Conservation (phyloP, 2,888 invertebrate species). For the Mactromeris polynyma region DNA sequence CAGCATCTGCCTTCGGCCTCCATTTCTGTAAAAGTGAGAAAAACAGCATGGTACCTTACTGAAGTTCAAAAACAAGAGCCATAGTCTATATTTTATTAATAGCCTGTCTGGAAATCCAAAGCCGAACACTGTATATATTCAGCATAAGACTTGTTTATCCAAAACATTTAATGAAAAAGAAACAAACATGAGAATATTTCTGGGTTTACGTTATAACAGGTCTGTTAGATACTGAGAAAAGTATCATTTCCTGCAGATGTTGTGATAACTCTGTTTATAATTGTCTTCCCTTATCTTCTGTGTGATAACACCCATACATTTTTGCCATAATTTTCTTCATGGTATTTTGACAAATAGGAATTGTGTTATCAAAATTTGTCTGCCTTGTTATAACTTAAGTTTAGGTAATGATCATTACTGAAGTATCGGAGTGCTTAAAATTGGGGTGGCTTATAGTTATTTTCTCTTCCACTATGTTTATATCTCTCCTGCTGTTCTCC, state of each 20-base stretch:
- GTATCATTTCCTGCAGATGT: conserved; percentile 2
- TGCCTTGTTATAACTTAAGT: background rate
- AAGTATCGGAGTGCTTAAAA: background rate
- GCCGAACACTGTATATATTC: too few species aligned
- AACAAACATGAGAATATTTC: background rate
- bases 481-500: background rate
- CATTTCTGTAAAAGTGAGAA: too few species aligned
- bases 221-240: background rate
- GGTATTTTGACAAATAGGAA: conserved; percentile 5
- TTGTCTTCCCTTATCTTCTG: background rate
- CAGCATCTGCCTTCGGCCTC: too few species aligned
- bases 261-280: background rate
- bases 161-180: background rate
- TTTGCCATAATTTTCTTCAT: conserved; percentile 10
- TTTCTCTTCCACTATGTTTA: background rate
- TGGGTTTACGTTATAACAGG: background rate
- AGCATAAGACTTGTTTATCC: too few species aligned
- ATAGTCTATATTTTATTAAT: too few species aligned
- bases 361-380: background rate
- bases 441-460: background rate
- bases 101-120: too few species aligned
- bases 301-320: background rate
- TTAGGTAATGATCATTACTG: background rate
- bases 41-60: too few species aligned
- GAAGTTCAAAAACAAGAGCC: too few species aligned